Base-by-base conservation (phyloP, 2,888 invertebrate genomes). In the Drepanosiphum platanoidis region DNA sequence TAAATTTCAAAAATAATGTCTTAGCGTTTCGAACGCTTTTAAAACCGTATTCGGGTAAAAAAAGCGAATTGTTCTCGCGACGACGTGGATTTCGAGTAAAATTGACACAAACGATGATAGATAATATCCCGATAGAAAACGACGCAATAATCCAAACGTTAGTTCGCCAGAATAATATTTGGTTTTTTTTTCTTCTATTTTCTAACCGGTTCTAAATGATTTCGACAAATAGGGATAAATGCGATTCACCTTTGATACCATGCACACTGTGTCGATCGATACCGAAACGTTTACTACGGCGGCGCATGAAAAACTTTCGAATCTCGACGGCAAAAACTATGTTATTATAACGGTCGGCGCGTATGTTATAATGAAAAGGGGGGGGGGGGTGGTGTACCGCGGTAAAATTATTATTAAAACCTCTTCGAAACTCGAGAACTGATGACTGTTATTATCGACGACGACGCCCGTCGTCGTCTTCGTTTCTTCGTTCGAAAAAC, bases 141-240 rank as follows among this genome's bases (percentile, higher is more conserved):
- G n/a, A n/a, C n/a, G n/a, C n/a, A n/a, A n/a, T n/a, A n/a, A n/a
- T n/a, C n/a, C n/a, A n/a, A n/a, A n/a, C n/a, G n/a, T n/a, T n/a
- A n/a, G n/a, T n/a, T n/a, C n/a, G 34, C 58, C 15, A 58, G 30
- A 13, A 58, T 15, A 36, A 22, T 46, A 32, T 34, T 75, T 34
- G 7, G 34, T 61, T 75, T 58, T 58, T 58, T 30, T 22, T 68
- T 46, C 46, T 46, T 30, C 78, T 66, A 66, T 68, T 70, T 68
- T 22, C 61, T 77, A 80, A 80, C 80, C 80, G 80, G 80, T 80
- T 80, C 11, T n/a, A 36, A 11, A 70, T 52, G 70, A 58, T 70
- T 80, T 70, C 52, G 68, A 70, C 52, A 70, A 80, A 70, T 52
- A 80, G 70, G 80, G 80, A 80, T n/a, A n/a, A 80, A 80, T 52